Evolutionary conservation across 2,797 vertebrate genomes (phyloP), one percentile per base, ranked within the genome.

Genomic region (Spea hammondii): DNA sequence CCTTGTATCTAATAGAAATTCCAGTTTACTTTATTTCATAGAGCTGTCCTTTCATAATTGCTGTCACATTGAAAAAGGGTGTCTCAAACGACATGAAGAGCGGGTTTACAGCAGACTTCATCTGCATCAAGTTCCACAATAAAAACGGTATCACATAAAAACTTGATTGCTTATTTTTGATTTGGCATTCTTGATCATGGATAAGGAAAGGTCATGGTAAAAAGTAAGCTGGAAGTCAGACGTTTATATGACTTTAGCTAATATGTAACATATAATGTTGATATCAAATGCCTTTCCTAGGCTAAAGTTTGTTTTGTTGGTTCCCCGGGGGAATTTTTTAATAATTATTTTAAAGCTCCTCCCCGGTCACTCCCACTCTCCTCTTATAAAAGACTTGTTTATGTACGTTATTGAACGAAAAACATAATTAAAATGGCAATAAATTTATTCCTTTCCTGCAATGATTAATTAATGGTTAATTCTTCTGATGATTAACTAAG

Each of bases 171-270:
- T 74, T 74, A 74, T 60, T 48, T 74, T 82, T 82, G 75, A 77
- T 74, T 77, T 77, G 57, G 64, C 75, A 82, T 82, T 82, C 80
- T 82, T 82, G 75, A 78, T 81, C 54, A 73, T 71, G 74, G 79
- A 82, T 82, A 82, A 82, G 80, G 45, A 82, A 76, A 82, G 80
- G 80, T 82, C 80, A 78, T 54, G 54, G 79, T 82, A 47, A 77
- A 82, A 77, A 69, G 64, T 65, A 73, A 77, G 70, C 65, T 77
- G 80, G 57, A 77, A 82, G 70, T 77, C 75, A 77, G 75, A 14
- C 64, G 64, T 77, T 81, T 81, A 81, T 81, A 76, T 72, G 70
- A 65, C 65, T 59, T 47, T 81, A 66, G 79, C 79, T 81, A 81
- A 81, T 81, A 77, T 81, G 70, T 81, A 81, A 81, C 70, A 48